Evolutionary conservation across 2,113 vertebrate genomes (phyloP).

Genomic region (Nannospalax galili): DNA sequence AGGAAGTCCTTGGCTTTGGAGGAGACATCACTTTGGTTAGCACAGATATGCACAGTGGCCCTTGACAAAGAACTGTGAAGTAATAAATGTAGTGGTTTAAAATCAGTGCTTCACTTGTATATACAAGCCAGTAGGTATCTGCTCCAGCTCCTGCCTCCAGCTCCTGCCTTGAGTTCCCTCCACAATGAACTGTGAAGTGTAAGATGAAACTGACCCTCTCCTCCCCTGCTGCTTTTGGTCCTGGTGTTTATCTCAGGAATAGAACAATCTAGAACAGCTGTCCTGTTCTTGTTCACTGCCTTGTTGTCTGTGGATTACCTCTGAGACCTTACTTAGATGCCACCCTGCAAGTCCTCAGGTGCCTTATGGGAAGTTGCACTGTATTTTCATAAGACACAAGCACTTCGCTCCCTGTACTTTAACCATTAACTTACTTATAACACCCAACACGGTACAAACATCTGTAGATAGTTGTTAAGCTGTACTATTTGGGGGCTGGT

Average conservation of each 20-base stretch:
- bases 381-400: background rate
- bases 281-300: background rate
- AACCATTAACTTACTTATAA: background rate
- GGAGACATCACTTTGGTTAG: background rate
- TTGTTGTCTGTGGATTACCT: background rate
- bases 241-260: background rate
- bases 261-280: background rate
- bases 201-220: too few species aligned
- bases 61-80: background rate
- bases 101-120: background rate
- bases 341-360: background rate
- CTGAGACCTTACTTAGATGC: too few species aligned
- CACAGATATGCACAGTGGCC: background rate
- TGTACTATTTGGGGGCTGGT: background rate
- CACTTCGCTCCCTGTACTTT: background rate
- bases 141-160: too few species aligned
- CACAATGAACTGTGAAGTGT: too few species aligned
- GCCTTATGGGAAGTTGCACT: background rate
- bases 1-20: background rate
- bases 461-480: background rate
- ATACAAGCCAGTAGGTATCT: too few species aligned
- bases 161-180: too few species aligned
- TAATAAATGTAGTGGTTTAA: background rate
- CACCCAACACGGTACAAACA: background rate
- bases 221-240: too few species aligned